Conservation (phyloP, 2,888 invertebrate genomes). For the Sphecodes monilicornis region DNA sequence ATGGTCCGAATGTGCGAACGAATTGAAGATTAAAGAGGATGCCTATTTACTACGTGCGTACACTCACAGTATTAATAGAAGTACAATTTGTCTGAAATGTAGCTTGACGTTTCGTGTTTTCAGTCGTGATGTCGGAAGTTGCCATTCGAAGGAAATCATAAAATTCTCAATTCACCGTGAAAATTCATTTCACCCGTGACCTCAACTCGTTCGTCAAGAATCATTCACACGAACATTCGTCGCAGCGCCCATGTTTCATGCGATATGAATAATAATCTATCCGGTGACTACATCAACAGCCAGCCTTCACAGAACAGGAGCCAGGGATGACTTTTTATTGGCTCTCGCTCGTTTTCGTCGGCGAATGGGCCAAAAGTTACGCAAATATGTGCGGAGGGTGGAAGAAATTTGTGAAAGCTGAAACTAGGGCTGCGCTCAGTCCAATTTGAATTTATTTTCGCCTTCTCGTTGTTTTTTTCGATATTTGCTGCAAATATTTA, state of each 20-base stretch:
- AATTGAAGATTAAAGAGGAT: neutral
- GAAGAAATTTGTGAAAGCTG: neutral
- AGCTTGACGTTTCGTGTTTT: conserved; percentile 9
- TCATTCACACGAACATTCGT: conserved; percentile 75
- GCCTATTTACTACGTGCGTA: neutral
- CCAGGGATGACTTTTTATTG: conserved; percentile 47
- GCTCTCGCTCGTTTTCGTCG: conserved; percentile 59
- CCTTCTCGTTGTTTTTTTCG: neutral
- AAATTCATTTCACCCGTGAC: conserved; percentile 45
- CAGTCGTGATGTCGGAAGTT: neutral
- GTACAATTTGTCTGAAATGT: neutral
- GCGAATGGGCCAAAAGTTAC: conserved; percentile 69
- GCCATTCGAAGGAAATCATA: neutral
- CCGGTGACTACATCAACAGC: conserved; percentile 69
- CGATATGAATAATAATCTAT: conserved; percentile 82
- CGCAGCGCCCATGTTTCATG: conserved; percentile 83
- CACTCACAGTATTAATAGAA: neutral
- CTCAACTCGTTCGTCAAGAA: conserved; percentile 56
- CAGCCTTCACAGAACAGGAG: conserved; percentile 52
- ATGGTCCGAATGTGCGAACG: neutral
- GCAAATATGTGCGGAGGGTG: conserved; percentile 66
- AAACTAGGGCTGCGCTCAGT: conserved; percentile 17
- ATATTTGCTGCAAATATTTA: conserved; percentile 17
- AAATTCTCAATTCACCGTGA: conserved; percentile 29
- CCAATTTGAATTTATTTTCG: no score